Evolutionary conservation across 1,140 invertebrate species (phyloP), one percentile per base, ranked within the genome.

Genomic region (Neocloeon triangulifer): DNA sequence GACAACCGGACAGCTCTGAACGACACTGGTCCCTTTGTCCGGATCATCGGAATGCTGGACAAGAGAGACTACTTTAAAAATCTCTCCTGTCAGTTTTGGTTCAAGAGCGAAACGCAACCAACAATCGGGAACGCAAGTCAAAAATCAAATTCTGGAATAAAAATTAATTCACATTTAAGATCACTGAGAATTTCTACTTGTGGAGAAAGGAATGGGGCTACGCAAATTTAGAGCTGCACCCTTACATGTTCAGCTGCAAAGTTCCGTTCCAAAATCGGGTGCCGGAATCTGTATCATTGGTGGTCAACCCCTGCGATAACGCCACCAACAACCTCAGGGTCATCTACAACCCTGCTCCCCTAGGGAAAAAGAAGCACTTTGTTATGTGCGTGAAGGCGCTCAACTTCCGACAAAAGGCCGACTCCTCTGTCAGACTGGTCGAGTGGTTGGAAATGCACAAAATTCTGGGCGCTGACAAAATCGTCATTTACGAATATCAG

Each of bases 231-330:
- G 23, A n/a, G 23, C 14, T 12, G 4, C 23, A 25, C 6, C 23
- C 23, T 14, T 4, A 12, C 6, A n/a, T 25, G n/a, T 12, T 25
- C 6, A 25, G 23, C 6, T 25, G 23, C 23, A n/a, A n/a, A 2
- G n/a, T 25, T n/a, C 23, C 2, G n/a, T 25, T 2, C n/a, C n/a
- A n/a, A 14, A 2, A 25, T 4, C 23, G 23, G 69, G 10, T 78
- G 3, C 84, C 84, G 2, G 68, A 73, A 6, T 85, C 81, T 0
- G 77, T 86, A 2, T 86, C 80, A 0, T 52, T 3, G 14, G n/a
- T n/a, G 4, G 14, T 25, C 23, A n/a, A 25, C 14, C 23, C n/a
- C n/a, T n/a, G n/a, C n/a, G n/a, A n/a, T n/a, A n/a, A n/a, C n/a
- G n/a, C n/a, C n/a, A n/a, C 14, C 23, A n/a, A 12, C 23, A 4